These are phyloP conservation scores for Ceraclea dissimilis DNA, from an alignment of 2,888 invertebrate genomes.

Conservation along the genomic window DNA sequence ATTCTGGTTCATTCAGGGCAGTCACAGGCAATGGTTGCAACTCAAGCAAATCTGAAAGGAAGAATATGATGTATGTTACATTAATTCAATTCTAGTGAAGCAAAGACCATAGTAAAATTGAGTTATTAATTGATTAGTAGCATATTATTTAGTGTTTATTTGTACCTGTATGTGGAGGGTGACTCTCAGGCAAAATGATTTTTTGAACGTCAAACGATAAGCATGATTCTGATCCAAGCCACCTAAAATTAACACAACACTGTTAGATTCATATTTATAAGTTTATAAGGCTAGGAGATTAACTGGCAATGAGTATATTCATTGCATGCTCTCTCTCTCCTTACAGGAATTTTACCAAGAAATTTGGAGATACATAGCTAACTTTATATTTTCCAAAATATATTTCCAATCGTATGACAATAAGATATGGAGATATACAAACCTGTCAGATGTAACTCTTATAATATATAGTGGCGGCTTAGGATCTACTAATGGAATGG, in stretches of 20 bases:
- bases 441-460: constrained; percentile 79
- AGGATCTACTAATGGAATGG: constrained; percentile 89
- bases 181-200: constrained; percentile 82
- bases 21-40: constrained; percentile 83
- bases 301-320: no score
- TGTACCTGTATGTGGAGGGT: constrained; percentile 83
- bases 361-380: no score
- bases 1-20: constrained; percentile 68
- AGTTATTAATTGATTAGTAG: no score
- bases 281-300: no score
- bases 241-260: constrained; percentile 37
- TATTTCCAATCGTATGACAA: background rate
- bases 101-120: no score
- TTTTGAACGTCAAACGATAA: constrained; percentile 70
- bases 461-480: constrained; percentile 89
- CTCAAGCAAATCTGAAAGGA: constrained; percentile 67
- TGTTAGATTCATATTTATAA: background rate
- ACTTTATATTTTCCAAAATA: no score
- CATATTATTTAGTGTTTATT: no score
- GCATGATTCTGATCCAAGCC: constrained; percentile 53
- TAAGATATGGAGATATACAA: no score
- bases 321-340: no score
- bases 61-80: no score
- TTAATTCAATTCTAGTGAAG: no score
- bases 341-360: no score